Base-by-base conservation (phyloP, 2,797 vertebrate species). In the Bryconaethiops microstoma region DNA sequence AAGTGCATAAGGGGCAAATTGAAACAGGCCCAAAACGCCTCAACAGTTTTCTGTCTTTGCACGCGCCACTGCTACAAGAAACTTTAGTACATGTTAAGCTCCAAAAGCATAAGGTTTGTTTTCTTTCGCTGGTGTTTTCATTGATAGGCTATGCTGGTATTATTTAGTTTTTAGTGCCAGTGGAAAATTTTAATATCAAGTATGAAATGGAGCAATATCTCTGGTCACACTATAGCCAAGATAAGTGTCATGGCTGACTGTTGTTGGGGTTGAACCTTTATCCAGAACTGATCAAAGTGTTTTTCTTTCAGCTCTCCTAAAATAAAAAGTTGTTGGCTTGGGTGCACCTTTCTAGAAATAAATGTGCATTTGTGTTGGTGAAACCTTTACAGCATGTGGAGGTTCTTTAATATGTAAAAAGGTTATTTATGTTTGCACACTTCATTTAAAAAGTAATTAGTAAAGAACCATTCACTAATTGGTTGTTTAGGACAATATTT, bases 11-110 rank as follows among this genome's bases (percentile, higher is more conserved):
- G 59, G 76, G 50, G 40, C 70, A 52, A 50, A 74, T 40, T 60
- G 52, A 78, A 21, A 78, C 60, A 70, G 55, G n/a, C 50, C 52
- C 74, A 76, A 82, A 89, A 88, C 39, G 72, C 78, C 83, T 81
- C 83, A 80, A 89, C 80, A 84, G 87, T 79, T 86, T 87, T 88
- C 87, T 85, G 83, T 88, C 87, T 88, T 78, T 81, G 64, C 48
- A 57, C 59, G 84, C 72, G 71, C 87, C 86, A 82, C 78, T 77
- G 85, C 84, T 84, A 74, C 48, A 72, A 75, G 79, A 82, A 85
- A 76, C 65, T 16, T 77, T 76, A 67, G 62, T 35, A 29, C 16
- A 39, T n/a, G 25, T 55, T 55, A 55, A 59, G 54, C 54, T 57
- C 29, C 25, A 21, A 23, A 42, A 60, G 19, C 35, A 59, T 12